Evolutionary conservation across 2,113 vertebrate genomes (phyloP).

Genomic region (Perca flavescens): DNA sequence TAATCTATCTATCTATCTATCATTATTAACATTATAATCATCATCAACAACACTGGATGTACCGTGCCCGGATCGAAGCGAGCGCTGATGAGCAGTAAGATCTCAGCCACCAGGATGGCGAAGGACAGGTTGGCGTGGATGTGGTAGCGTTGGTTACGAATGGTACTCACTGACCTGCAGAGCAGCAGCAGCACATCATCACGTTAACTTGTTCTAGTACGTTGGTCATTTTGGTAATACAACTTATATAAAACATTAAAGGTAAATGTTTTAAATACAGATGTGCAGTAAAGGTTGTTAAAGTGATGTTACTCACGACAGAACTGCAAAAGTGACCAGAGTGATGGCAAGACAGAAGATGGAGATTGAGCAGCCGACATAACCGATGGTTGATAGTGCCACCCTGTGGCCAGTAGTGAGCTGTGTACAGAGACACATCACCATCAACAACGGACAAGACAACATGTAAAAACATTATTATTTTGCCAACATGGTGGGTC

Average conservation of each 20-base stretch:
- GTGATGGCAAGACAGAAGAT: constrained; percentile 94
- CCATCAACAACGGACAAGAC: constrained; percentile 16
- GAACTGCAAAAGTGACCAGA: constrained; percentile 92
- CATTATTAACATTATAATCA: no score
- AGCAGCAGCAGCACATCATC: neutral
- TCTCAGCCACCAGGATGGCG: constrained; percentile 93
- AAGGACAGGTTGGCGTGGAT: constrained; percentile 97
- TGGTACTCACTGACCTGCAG: constrained; percentile 92
- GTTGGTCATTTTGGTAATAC: neutral
- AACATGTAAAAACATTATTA: neutral
- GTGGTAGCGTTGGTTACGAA: constrained; percentile 96
- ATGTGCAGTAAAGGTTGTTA: neutral
- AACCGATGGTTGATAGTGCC: constrained; percentile 96
- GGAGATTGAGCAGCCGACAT: constrained; percentile 94
- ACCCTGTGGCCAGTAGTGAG: constrained; percentile 89
- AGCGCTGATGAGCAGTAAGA: constrained; percentile 93
- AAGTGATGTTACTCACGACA: constrained; percentile 91
- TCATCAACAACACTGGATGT: constrained; percentile 32
- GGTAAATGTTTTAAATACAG: neutral
- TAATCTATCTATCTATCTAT: no score
- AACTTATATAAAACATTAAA: neutral
- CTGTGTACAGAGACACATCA: constrained; percentile 78
- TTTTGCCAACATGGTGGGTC: neutral
- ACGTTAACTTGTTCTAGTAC: neutral
- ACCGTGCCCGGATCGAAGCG: constrained; percentile 89